A percentile compares a stretch with the other conserved stretches of the same genome.
Conservation (phyloP, 2,888 invertebrate genomes). For the Tipula unca region DNA sequence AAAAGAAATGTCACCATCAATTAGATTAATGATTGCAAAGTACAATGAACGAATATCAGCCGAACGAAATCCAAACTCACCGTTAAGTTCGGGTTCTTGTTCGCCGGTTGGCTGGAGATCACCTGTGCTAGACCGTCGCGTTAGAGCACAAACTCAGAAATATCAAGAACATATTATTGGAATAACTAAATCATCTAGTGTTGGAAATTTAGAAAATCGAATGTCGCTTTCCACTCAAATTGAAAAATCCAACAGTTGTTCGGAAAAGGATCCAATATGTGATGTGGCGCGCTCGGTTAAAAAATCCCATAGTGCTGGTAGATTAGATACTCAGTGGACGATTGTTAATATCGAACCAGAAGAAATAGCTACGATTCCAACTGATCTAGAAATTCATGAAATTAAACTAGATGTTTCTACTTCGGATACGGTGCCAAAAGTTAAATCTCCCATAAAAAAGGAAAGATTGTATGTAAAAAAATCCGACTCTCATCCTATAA, state of each 20-base stretch:
- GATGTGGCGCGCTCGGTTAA: constrained; percentile 30
- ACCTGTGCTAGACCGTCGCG: constrained; percentile 51
- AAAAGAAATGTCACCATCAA: constrained; percentile 61
- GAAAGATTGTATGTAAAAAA: constrained; percentile 37
- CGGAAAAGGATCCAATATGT: constrained; percentile 1
- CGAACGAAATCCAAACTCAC: constrained; percentile 40
- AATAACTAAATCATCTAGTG: constrained; percentile 25
- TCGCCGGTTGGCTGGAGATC: constrained; percentile 57
- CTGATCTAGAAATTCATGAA: background rate
- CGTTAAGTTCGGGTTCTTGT: constrained; percentile 52
- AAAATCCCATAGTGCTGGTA: constrained; percentile 38
- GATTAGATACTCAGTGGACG: constrained; percentile 29
- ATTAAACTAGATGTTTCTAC: background rate
- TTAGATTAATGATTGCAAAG: constrained; percentile 59
- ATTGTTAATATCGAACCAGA: background rate
- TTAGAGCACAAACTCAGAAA: constrained; percentile 45
- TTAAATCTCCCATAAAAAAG: constrained; percentile 21
- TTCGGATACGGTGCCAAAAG: background rate
- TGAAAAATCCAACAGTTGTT: constrained; percentile 21
- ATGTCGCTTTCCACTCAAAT: background rate
- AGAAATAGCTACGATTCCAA: background rate
- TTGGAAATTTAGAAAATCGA: constrained; percentile 18
- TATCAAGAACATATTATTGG: constrained; percentile 42
- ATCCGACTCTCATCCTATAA: constrained; percentile 27
- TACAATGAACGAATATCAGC: constrained; percentile 38